Base-by-base conservation (phyloP, 2,797 vertebrate genomes). In the Parotocinclus haroldoi region DNA sequence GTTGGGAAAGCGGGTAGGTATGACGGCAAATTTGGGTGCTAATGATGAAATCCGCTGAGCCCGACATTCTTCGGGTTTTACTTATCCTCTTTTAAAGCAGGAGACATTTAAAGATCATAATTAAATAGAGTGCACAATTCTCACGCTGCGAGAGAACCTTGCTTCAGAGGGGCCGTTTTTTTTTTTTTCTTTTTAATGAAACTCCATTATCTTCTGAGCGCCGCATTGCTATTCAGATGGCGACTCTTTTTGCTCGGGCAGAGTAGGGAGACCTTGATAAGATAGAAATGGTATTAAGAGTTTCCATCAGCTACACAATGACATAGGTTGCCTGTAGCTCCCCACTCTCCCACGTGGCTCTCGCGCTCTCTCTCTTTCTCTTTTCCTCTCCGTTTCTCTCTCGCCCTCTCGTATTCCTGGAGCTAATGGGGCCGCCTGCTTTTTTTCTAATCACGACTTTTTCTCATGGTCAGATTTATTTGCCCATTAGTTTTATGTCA, bases 221-320 rank as follows among this genome's bases (percentile, higher is more conserved):
- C 51, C 52, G 63, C 76, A 86, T 87, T 87, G 85, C 83, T 82
- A 86, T 87, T 87, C 87, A 68, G 72, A 45, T 14, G 72, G 82
- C 75, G 77, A 61, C 75, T 64, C 66, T 73, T 36, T n/a, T 61
- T 54, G 62, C 69, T 61, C 64, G 75, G 71, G 79, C 77, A 77
- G 80, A 82, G 78, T 72, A 87, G 81, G 75, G 27, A 74, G 49
- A 80, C 81, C 82, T 82, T 84, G 82, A 86, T 84, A 84, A 85
- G 80, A 86, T 87, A 79, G 71, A 86, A 86, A 85, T 79, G 81
- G 78, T 71, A 85, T 85, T 83, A 85, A 78, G 79, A 78, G 79
- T 85, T 84, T 86, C 84, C 81, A 87, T 85, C 77, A 79, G 69
- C 71, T 60, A 69, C 66, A 78, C 80, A 85, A 86, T 86, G 84